These are phyloP conservation scores for Drosophila lowei DNA, from an alignment of 1,140 invertebrate genomes.

Conservation along the genomic window DNA sequence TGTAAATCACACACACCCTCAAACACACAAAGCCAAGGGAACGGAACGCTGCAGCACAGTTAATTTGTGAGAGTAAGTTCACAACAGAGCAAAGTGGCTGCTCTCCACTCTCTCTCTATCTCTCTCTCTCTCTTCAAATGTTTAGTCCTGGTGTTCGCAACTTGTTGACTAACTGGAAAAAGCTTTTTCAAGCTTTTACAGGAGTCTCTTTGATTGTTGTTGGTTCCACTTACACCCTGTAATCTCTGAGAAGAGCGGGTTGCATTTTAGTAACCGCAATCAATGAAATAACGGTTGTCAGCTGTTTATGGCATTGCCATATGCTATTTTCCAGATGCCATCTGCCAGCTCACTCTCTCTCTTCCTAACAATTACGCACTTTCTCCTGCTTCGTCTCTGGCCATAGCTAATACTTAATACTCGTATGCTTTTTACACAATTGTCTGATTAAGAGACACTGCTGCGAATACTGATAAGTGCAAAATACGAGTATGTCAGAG, in stretches of 20 bases:
- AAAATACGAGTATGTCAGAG: constrained; percentile 9
- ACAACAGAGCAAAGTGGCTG: constrained; percentile 17
- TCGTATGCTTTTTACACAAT: too few relatives aligned
- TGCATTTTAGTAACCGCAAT: too few relatives aligned
- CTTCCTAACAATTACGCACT: constrained; percentile 33
- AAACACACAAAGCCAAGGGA: constrained; percentile 4
- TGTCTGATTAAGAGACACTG: neutral
- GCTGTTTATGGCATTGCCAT: neutral
- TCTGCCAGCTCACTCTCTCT: neutral
- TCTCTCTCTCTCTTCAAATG: constrained; percentile 10
- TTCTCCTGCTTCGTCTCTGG: constrained; percentile 5
- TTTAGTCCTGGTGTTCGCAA: constrained; percentile 42
- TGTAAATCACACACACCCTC: constrained; percentile 45
- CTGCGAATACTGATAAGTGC: constrained; percentile 56
- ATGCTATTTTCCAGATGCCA: constrained; percentile 7
- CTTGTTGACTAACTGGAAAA: constrained; percentile 44
- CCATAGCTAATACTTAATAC: too few relatives aligned
- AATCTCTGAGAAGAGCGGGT: neutral
- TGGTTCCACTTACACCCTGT: constrained; percentile 1
- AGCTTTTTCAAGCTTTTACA: constrained; percentile 31
- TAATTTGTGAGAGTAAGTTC: neutral
- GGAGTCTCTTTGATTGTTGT: constrained; percentile 25
- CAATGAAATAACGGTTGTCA: too few relatives aligned
- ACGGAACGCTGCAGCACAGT: neutral
- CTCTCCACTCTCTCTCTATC: constrained; percentile 20